Conservation (phyloP, 2,888 invertebrate species). For the Pedicia rivosa region DNA sequence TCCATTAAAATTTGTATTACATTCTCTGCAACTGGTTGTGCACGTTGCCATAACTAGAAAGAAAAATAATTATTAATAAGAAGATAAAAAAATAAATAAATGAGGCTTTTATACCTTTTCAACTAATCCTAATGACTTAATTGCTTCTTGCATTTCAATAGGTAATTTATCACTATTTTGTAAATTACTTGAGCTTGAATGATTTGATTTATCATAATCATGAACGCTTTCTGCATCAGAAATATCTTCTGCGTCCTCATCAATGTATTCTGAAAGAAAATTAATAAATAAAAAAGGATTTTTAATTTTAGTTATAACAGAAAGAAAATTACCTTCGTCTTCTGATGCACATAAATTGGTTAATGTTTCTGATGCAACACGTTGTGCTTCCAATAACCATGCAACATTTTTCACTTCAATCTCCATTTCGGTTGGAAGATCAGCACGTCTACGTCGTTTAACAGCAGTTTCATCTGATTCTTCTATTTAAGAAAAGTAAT, state of each 20-base stretch:
- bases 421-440: conserved; percentile 28
- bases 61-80: conserved; percentile 1
- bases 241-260: conserved; percentile 31
- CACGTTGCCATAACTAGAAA: conserved; percentile 22
- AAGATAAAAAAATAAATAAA: conserved; percentile 19
- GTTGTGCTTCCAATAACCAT: conserved; percentile 47
- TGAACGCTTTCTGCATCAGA: conserved; percentile 30
- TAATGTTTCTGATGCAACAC: conserved; percentile 50
- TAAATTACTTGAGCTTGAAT: conserved; percentile 14
- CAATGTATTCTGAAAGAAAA: conserved; percentile 23
- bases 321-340: conserved; percentile 38
- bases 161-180: conserved; percentile 34
- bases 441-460: conserved; percentile 18
- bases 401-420: conserved; percentile 34
- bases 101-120: conserved; percentile 44
- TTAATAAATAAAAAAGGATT: conserved; percentile 7
- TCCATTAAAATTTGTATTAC: conserved; percentile 36
- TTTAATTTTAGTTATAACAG: too few species aligned
- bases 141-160: conserved; percentile 41
- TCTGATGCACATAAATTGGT: conserved; percentile 48
- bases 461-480: conserved; percentile 15
- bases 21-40: conserved; percentile 34
- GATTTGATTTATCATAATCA: conserved; percentile 23
- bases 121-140: conserved; percentile 40
- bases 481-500: conserved; percentile 4